phyloP scores from a whole-genome alignment of 2,888 invertebrate species.

The Pheosia gnoma region DNA sequence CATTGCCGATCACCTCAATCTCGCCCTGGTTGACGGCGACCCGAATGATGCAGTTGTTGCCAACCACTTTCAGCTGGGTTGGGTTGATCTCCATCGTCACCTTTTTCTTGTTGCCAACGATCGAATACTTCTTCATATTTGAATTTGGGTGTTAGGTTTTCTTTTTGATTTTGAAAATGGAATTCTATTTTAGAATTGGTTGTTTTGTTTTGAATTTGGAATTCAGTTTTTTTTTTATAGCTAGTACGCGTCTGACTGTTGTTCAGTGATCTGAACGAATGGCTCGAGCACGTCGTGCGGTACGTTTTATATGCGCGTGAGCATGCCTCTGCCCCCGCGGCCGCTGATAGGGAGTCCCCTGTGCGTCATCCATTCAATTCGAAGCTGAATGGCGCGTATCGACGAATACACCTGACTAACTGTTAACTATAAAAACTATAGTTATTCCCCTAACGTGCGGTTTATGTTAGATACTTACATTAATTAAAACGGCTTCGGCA shows the following conservation, averaged over 20 bases:
- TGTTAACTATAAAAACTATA: slow-evolving; percentile 15
- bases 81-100: slow-evolving; percentile 75
- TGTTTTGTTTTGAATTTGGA: slow-evolving; percentile 10
- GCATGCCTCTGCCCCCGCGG: slow-evolving; percentile 34
- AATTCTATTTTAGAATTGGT: slow-evolving; percentile 19
- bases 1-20: slow-evolving; percentile 78
- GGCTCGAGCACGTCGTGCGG: slow-evolving; percentile 20
- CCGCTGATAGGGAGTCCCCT: slow-evolving; percentile 53
- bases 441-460: slow-evolving; percentile 21
- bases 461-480: neutral
- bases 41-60: slow-evolving; percentile 71
- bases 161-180: slow-evolving; percentile 18
- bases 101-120: slow-evolving; percentile 79
- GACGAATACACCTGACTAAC: slow-evolving; percentile 17
- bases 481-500: neutral
- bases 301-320: slow-evolving; percentile 41
- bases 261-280: slow-evolving; percentile 36
- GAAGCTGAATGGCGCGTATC: slow-evolving; percentile 26
- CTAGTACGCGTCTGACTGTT: slow-evolving; percentile 12
- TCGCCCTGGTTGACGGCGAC: slow-evolving; percentile 70
- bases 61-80: slow-evolving; percentile 69
- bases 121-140: slow-evolving; percentile 76
- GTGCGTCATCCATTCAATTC: slow-evolving; percentile 51
- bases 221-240: slow-evolving; percentile 10
- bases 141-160: slow-evolving; percentile 17